phyloP scores from a whole-genome alignment of 2,888 invertebrate genomes.

The Plutella xylostella region DNA sequence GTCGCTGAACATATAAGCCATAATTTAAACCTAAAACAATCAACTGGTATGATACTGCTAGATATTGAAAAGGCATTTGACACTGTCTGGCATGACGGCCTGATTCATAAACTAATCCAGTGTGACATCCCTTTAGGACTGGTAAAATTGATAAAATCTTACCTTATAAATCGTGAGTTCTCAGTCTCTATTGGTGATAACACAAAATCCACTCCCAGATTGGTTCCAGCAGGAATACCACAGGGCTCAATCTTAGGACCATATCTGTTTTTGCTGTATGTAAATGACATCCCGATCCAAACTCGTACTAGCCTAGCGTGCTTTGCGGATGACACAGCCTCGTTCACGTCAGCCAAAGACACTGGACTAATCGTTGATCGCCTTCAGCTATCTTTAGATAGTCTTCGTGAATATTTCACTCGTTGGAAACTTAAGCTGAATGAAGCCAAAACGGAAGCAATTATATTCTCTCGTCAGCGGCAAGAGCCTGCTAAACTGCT shows the following conservation, averaged over 20 bases:
- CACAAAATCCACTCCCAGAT: neutral
- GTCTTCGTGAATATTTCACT: neutral
- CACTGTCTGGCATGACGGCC: neutral
- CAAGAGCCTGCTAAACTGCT: neutral
- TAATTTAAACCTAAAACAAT: slow-evolving; percentile 1
- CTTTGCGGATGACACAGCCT: neutral
- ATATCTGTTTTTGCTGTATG: neutral
- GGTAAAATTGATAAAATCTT: neutral
- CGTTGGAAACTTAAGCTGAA: neutral
- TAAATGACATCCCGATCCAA: neutral
- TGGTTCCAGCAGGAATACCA: neutral
- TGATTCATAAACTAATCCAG: neutral
- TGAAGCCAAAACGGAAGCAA: neutral
- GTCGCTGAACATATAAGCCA: neutral
- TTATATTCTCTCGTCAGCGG: neutral
- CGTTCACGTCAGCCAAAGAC: neutral
- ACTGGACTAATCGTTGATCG: neutral
- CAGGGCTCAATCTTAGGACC: too few relatives aligned
- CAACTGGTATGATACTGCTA: neutral
- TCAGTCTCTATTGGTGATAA: neutral
- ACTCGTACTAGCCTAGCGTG: neutral
- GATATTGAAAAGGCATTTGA: neutral
- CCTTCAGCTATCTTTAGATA: neutral
- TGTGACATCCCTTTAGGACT: neutral
- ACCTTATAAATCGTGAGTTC: neutral